Evolutionary conservation across 2,113 vertebrate genomes (phyloP), one percentile per base, ranked within the genome.

Genomic region (Chionodraco myersi): DNA sequence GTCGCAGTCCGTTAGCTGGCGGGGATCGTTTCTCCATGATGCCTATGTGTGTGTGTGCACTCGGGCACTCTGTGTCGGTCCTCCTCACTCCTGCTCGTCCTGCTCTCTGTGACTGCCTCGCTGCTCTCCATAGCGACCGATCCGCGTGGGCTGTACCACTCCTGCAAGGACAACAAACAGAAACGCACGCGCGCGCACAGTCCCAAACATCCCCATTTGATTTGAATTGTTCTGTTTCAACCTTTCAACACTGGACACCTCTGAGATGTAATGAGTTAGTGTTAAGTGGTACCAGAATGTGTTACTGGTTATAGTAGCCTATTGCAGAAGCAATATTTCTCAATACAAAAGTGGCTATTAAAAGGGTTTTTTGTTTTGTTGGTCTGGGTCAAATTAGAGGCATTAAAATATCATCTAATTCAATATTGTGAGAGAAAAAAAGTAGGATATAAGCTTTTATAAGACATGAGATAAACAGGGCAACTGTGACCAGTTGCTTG

Each of bases 11-110:
- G 73, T 49, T 48, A 14, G 34, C 48, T 36, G 86, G 48, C 44
- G 70, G 58, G 21, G 80, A 21, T 90, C 82, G 75, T 59, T 72
- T 76, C 85, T 93, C 94, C 95, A 95, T 95, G 92, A 49, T 86
- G 89, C 82, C 77, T 26, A 7, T 41, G 36, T 41, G 36, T 41
- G 36, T 78, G 0, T 64, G 79, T 77, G 87, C 64, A 68, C 52
- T 41, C 10, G 34, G 72, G 67, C 89, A 41, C 82, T 73, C 54
- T 74, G 59, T 7, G 56, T 85, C 62, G 54, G 67, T 76, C 58
- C 59, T 80, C 57, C 59, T 82, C 73, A 23, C 69, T 79, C 48
- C 45, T 58, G 11, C 63, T 76, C 26, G 21, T 47, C 68, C 83
- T 76, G 64, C 66, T 67, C 58, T 15, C 65, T 82, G 34, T 49